These are phyloP conservation scores for Caenorhabditis latens DNA, from an alignment of 1,140 invertebrate genomes.

Conservation along the genomic window DNA sequence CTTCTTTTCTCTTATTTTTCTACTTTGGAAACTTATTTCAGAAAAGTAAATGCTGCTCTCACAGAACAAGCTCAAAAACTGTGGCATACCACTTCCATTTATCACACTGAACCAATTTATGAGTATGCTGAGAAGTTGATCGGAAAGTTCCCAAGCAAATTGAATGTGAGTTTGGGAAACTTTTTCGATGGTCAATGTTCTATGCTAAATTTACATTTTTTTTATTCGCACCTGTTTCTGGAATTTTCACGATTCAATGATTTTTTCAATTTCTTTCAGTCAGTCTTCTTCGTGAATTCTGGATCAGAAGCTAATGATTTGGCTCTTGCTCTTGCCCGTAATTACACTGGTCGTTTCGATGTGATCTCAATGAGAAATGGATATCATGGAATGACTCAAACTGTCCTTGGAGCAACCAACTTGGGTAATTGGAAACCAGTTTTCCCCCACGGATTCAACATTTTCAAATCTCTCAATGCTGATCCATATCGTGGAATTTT, in stretches of 20 bases:
- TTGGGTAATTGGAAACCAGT: slow-evolving; percentile 85
- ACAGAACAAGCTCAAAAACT: slow-evolving; percentile 86
- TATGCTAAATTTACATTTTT: background rate
- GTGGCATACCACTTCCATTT: slow-evolving; percentile 90
- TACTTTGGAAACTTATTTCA: slow-evolving; percentile 64
- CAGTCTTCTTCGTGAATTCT: slow-evolving; percentile 89
- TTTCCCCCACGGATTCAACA: slow-evolving; percentile 84
- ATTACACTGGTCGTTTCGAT: slow-evolving; percentile 88
- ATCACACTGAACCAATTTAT: slow-evolving; percentile 89
- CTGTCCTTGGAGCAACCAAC: slow-evolving; percentile 87
- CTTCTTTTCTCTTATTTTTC: background rate
- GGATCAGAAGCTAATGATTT: slow-evolving; percentile 97
- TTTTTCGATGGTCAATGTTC: background rate
- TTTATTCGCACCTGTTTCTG: no score
- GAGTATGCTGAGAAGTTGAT: slow-evolving; percentile 89
- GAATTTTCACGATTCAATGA: background rate
- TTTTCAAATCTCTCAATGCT: slow-evolving; percentile 87
- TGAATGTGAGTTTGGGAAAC: background rate
- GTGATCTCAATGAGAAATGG: slow-evolving; percentile 87
- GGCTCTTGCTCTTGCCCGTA: slow-evolving; percentile 87
- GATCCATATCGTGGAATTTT: slow-evolving; percentile 90
- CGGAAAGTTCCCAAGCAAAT: slow-evolving; percentile 83
- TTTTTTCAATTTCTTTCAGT: slow-evolving; percentile 55
- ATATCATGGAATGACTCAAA: slow-evolving; percentile 91
- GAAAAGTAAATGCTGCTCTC: slow-evolving; percentile 84